A percentile compares a stretch with the other conserved stretches of the same genome.
Conservation (phyloP, 2,797 vertebrate genomes). For the Aldrovandia affinis region DNA sequence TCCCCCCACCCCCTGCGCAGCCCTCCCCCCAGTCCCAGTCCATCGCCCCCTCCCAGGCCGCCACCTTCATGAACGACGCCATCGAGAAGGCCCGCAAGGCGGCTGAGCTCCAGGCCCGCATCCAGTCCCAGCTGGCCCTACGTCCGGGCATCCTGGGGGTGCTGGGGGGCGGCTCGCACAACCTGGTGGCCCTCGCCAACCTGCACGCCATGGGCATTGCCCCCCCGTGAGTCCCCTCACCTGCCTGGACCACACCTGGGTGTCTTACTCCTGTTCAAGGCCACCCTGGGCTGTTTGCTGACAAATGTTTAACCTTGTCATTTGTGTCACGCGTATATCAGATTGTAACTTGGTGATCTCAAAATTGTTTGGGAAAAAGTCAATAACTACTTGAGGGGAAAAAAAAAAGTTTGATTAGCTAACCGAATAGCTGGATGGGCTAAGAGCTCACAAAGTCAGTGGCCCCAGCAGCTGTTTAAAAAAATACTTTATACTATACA, state of each 20-base stretch:
- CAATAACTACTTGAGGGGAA: too few species aligned
- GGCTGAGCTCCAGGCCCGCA: slow-evolving; percentile 91
- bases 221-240: slow-evolving; percentile 85
- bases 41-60: slow-evolving; percentile 92
- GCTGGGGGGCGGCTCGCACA: slow-evolving; percentile 86
- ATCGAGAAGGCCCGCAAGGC: slow-evolving; percentile 97
- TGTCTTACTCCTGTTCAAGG: background rate
- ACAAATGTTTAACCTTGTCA: too few species aligned
- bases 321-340: too few species aligned
- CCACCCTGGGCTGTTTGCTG: too few species aligned
- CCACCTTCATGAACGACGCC: slow-evolving; percentile 98
- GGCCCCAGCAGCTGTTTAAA: too few species aligned
- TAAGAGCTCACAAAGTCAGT: too few species aligned
- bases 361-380: too few species aligned
- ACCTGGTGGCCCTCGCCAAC: slow-evolving; percentile 78
- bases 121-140: slow-evolving; percentile 90
- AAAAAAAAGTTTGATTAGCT: too few species aligned
- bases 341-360: too few species aligned
- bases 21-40: slow-evolving; percentile 85
- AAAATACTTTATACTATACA: too few species aligned
- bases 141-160: slow-evolving; percentile 89
- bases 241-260: background rate
- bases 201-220: slow-evolving; percentile 97
- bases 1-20: slow-evolving; percentile 62
- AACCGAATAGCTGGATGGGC: too few species aligned